phyloP scores from a whole-genome alignment of 2,113 vertebrate species.

The Phrynosoma blainvillii region DNA sequence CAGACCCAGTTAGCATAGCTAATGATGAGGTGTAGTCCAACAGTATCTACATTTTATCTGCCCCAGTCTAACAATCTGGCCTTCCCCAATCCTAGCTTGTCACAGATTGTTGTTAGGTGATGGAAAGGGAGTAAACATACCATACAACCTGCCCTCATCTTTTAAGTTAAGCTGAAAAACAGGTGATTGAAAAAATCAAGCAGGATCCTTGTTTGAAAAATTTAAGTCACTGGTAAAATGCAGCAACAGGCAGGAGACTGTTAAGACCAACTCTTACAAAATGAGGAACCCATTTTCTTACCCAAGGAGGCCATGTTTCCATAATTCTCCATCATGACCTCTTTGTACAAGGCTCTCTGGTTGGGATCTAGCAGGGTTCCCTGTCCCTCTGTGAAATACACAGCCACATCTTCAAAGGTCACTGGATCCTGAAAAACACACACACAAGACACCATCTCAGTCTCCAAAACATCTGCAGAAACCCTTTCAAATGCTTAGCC shows the following conservation, averaged over 20 bases:
- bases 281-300: background rate
- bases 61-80: no score
- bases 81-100: no score
- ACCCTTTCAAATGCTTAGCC: background rate
- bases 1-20: no score
- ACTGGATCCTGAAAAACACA: background rate
- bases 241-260: background rate
- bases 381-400: background rate
- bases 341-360: conserved; percentile 7
- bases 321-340: conserved; percentile 22
- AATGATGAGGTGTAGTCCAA: no score
- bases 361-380: no score
- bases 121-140: no score
- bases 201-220: no score
- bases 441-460: background rate
- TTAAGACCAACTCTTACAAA: background rate
- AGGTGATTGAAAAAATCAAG: no score
- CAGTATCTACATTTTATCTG: no score
- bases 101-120: no score
- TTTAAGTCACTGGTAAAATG: background rate
- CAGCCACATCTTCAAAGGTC: conserved; percentile 18
- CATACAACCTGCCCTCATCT: no score
- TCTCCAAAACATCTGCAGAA: background rate
- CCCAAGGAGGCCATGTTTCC: background rate
- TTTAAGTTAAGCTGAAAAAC: no score